Base-by-base conservation (phyloP, 2,113 vertebrate genomes). In the Alectura lathami region DNA sequence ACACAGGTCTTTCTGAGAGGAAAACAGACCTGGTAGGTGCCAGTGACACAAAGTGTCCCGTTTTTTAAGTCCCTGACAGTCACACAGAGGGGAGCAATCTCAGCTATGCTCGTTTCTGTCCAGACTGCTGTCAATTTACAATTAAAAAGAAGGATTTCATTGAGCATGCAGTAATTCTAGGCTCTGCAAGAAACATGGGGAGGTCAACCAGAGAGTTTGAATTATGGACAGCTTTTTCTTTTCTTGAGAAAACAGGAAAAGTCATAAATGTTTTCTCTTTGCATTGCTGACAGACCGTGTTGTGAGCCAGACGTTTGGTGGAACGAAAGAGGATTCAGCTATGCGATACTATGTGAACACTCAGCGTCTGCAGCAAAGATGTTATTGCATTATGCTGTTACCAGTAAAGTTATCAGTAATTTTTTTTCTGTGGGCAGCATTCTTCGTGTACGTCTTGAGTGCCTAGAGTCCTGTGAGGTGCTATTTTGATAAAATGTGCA, bases 201-300 rank as follows among this genome's bases (percentile, higher is more conserved):
- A 30, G 24, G 64, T 73, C 66, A 87, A 9, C 15, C 22, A 63
- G 63, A 26, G 17, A 75, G 11, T n/a, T 38, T 69, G 45, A 53
- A 24, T 6, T 20, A 29, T n/a, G 24, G 21, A 11, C 4, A 1
- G 3, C 13, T 30, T 6, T 54, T 50, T 43, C 51, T 73, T 76
- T 42, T 11, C 8, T 16, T n/a, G 36, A 54, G 20, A 42, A 29
- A 56, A n/a, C 0, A 2, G 36, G 27, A 62, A 87, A 83, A 77
- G 48, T 67, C 5, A 3, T 4, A 22, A 17, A 20, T 32, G 34
- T 1, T 63, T 75, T 86, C 18, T 11, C 1, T 0, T 27, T 36
- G 40, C 32, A 26, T 13, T 74, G 69, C 43, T 56, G 42, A 29
- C 13, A 48, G n/a, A 59, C 38, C 4, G 3, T 40, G 50, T 12